Evolutionary conservation across 2,888 invertebrate species (phyloP), one percentile per base, ranked within the genome.

Genomic region (Synanthedon tipuliformis): DNA sequence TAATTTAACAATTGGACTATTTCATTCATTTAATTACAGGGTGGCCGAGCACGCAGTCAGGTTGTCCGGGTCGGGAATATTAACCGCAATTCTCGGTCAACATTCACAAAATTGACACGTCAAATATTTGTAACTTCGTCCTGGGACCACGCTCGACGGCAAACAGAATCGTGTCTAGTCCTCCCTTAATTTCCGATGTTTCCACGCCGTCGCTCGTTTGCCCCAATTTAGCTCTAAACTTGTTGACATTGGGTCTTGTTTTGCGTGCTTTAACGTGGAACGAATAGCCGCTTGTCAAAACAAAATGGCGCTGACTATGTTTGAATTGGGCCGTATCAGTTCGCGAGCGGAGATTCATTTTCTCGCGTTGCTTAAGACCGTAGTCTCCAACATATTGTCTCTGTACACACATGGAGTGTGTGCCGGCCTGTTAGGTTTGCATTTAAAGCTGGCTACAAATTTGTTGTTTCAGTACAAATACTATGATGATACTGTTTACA

Each of bases 61-160:
- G 80, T 79, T 77, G 75, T 66, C 69, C 78, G 79, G 83, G 75
- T 77, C 77, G 77, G 77, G 81, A 82, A 86, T 86, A 87, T 87
- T 87, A 86, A 85, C 87, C 88, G 75, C 86, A 82, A 85, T 85
- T 81, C 86, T 85, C 81, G 78, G 87, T 87, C 87, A 88, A 88
- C 87, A 88, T 85, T 84, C 82, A 79, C 82, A 84, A 86, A 88
- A 88, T 88, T 88, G 88, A 88, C 88, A 88, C 87, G 84, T 87
- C 87, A 88, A 88, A 88, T 88, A 88, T 88, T 88, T 88, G 88
- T 86, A 82, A 82, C 86, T 86, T 84, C 81, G 85, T 80, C 84
- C 84, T 82, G 85, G 81, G 85, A 87, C 84, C 81, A 85, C 85
- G 85, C 82, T 85, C 82, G 79, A 84, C 76, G 73, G 86, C 86